Evolutionary conservation across 1,140 invertebrate species (phyloP).

Genomic region (Diorhabda carinulata): DNA sequence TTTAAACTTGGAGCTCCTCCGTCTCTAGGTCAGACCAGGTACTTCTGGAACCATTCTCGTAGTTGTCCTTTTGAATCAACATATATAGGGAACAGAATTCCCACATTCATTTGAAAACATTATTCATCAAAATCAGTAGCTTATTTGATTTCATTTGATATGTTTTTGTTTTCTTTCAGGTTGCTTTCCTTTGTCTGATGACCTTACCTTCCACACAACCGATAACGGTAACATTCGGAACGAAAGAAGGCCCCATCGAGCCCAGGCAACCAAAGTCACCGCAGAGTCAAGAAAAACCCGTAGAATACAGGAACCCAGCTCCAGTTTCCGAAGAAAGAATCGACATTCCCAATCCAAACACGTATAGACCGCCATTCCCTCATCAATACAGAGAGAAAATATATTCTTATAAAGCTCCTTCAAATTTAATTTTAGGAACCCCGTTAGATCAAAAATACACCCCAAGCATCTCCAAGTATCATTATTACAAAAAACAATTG

Average conservation of each 20-base stretch:
- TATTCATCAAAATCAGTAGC: no score
- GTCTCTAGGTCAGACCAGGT: no score
- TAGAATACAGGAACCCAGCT: constrained; percentile 34
- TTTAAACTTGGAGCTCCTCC: no score
- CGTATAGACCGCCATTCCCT: constrained; percentile 39
- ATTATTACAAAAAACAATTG: constrained; percentile 35
- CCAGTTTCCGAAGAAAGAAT: constrained; percentile 42
- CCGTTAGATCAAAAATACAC: constrained; percentile 41
- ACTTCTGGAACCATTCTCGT: no score
- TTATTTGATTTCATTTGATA: neutral
- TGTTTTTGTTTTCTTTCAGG: constrained; percentile 24
- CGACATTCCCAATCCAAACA: constrained; percentile 41
- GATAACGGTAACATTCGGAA: constrained; percentile 43
- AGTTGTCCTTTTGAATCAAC: no score
- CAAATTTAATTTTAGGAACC: constrained; percentile 42
- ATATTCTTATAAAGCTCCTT: constrained; percentile 36
- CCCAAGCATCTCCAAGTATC: constrained; percentile 32
- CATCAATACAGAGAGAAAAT: constrained; percentile 42
- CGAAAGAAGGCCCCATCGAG: constrained; percentile 39
- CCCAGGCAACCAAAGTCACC: constrained; percentile 31
- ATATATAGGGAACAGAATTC: no score
- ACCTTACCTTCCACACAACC: constrained; percentile 31
- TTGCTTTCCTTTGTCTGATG: constrained; percentile 24
- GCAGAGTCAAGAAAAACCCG: constrained; percentile 21
- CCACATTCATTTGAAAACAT: no score